phyloP scores from a whole-genome alignment of 2,888 invertebrate species.

The Diarsia mendica region DNA sequence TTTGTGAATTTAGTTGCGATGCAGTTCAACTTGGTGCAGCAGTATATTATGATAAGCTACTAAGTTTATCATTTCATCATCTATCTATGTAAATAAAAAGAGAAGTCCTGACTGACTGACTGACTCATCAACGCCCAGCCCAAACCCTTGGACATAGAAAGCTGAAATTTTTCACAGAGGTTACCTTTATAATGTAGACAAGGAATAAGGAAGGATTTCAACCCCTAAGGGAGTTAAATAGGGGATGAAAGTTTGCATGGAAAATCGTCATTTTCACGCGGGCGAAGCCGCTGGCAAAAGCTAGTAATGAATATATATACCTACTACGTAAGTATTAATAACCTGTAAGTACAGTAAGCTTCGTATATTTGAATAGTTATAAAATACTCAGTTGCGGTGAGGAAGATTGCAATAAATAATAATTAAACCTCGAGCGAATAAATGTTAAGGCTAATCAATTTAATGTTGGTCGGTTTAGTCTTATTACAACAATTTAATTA shows the following conservation, averaged over 20 bases:
- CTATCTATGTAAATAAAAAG: too few relatives aligned
- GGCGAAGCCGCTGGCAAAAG: too few relatives aligned
- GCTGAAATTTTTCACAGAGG: too few relatives aligned
- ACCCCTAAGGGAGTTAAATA: too few relatives aligned
- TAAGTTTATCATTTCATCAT: conserved; percentile 7
- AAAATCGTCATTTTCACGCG: too few relatives aligned
- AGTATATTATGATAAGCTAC: conserved; percentile 25
- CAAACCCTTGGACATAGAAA: too few relatives aligned
- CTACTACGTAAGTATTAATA: neutral
- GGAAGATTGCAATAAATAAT: conserved; percentile 33
- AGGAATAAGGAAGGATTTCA: too few relatives aligned
- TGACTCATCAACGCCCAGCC: too few relatives aligned
- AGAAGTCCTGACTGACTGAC: too few relatives aligned
- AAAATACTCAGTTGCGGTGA: conserved; percentile 13
- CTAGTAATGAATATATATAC: neutral
- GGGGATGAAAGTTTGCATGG: too few relatives aligned
- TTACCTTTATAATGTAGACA: too few relatives aligned
- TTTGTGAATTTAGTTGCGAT: conserved; percentile 32
- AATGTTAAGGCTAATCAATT: conserved; percentile 4
- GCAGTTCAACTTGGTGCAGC: conserved; percentile 20
- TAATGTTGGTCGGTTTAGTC: neutral
- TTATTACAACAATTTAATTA: conserved; percentile 8
- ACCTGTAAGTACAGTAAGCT: neutral
- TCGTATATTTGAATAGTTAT: conserved; percentile 2
- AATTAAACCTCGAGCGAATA: conserved; percentile 10